phyloP scores from a whole-genome alignment of 2,113 vertebrate species.

The Anolis sagrei region DNA sequence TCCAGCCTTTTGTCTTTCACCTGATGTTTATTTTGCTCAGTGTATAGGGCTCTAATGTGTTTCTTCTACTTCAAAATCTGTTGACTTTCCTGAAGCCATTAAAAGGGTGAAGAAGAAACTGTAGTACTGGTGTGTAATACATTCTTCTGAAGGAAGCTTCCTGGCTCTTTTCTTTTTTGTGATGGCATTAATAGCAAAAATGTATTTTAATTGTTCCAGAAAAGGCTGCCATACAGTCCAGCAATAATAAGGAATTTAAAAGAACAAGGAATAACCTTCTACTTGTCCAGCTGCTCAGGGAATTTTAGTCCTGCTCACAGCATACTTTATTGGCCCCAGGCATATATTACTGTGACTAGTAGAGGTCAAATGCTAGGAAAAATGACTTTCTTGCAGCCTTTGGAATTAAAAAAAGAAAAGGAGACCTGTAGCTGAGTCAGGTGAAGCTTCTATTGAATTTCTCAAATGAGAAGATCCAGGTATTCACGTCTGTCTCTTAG shows the following conservation, averaged over 20 bases:
- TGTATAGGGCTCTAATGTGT: conserved; percentile 49
- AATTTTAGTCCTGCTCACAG: conserved; percentile 47
- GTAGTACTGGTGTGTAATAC: background rate
- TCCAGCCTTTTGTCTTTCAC: conserved; percentile 74
- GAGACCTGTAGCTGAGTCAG: background rate
- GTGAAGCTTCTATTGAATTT: background rate
- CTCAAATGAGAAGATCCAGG: background rate
- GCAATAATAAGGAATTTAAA: conserved; percentile 18
- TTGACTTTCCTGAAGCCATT: conserved; percentile 49
- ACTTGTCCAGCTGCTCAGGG: conserved; percentile 20
- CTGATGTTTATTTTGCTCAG: conserved; percentile 70
- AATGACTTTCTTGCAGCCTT: background rate
- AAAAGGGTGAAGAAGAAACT: conserved; percentile 38
- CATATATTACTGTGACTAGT: conserved; percentile 44
- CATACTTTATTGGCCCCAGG: conserved; percentile 43
- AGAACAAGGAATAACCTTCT: conserved; percentile 44
- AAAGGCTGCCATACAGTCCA: conserved; percentile 32
- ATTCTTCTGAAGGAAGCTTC: conserved; percentile 23
- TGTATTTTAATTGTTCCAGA: conserved; percentile 33
- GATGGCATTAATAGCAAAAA: background rate
- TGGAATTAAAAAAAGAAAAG: background rate
- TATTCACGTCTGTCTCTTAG: background rate
- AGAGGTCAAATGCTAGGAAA: conserved; percentile 42
- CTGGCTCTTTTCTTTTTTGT: conserved; percentile 9
- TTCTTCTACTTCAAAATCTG: conserved; percentile 54